Evolutionary conservation across 2,113 vertebrate genomes (phyloP).

Genomic region (Hydrolagus affinis): DNA sequence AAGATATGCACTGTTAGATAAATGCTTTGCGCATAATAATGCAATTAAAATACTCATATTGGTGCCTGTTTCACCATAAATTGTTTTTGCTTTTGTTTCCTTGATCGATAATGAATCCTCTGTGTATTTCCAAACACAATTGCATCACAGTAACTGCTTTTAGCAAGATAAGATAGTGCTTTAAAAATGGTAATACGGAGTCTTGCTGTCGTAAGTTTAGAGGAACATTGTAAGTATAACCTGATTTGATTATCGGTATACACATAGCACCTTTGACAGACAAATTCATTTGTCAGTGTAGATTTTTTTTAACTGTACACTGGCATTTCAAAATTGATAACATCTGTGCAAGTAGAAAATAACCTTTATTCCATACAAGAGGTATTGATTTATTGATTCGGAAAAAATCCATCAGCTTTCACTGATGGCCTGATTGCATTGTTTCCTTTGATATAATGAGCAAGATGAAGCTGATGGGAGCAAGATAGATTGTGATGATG

Average conservation of each 20-base stretch:
- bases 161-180: neutral
- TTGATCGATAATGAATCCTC: neutral
- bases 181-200: neutral
- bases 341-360: neutral
- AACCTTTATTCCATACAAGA: neutral
- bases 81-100: neutral
- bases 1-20: neutral
- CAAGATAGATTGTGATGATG: neutral
- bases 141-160: neutral
- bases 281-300: neutral
- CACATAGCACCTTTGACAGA: neutral
- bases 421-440: neutral
- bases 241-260: neutral
- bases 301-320: neutral
- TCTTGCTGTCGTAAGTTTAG: neutral
- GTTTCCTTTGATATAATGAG: neutral
- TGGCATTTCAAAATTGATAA: neutral
- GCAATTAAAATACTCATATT: neutral
- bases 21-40: neutral
- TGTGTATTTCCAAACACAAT: neutral
- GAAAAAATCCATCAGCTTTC: neutral
- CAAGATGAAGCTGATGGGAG: neutral
- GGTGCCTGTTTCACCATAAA: neutral
- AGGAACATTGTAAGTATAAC: neutral
- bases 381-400: slow-evolving; percentile 4